A percentile compares a stretch with the other conserved stretches of the same genome.
Conservation (phyloP, 1,140 invertebrate species). For the Meloidogyne hapla region DNA sequence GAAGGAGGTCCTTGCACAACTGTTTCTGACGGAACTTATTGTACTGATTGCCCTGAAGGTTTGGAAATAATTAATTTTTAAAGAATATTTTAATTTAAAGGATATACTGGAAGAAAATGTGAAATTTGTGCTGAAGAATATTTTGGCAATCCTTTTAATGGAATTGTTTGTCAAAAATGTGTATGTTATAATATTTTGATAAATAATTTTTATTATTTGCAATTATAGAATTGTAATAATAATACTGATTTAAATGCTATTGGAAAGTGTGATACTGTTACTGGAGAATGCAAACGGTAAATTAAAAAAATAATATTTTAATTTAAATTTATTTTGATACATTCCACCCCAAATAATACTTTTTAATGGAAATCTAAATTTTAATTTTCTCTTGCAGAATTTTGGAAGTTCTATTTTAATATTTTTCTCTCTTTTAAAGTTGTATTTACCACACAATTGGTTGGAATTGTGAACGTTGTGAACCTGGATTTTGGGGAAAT, state of each 20-base stretch:
- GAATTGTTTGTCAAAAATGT: slow-evolving; percentile 77
- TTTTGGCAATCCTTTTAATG: slow-evolving; percentile 79
- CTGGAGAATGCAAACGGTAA: slow-evolving; percentile 78
- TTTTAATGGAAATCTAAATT: too few relatives aligned
- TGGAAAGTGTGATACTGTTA: slow-evolving; percentile 83
- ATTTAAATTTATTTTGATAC: too few relatives aligned
- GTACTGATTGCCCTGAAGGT: slow-evolving; percentile 86
- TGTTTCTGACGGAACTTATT: slow-evolving; percentile 79
- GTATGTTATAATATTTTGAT: slow-evolving; percentile 72
- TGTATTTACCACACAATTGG: slow-evolving; percentile 94
- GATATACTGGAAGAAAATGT: slow-evolving; percentile 67
- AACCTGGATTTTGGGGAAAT: slow-evolving; percentile 72
- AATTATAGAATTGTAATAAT: slow-evolving; percentile 70
- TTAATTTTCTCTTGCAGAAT: too few relatives aligned
- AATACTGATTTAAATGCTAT: slow-evolving; percentile 93
- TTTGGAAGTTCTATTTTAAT: too few relatives aligned
- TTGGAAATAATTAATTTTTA: slow-evolving; percentile 68
- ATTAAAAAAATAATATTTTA: neutral
- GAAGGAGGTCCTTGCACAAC: slow-evolving; percentile 86
- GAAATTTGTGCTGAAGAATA: slow-evolving; percentile 91
- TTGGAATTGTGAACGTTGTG: slow-evolving; percentile 78
- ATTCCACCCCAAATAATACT: too few relatives aligned
- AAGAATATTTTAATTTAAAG: slow-evolving; percentile 8
- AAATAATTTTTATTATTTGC: neutral
- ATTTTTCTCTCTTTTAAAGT: neutral